Evolutionary conservation across 2,113 vertebrate genomes (phyloP).

Genomic region (Petromus typicus): DNA sequence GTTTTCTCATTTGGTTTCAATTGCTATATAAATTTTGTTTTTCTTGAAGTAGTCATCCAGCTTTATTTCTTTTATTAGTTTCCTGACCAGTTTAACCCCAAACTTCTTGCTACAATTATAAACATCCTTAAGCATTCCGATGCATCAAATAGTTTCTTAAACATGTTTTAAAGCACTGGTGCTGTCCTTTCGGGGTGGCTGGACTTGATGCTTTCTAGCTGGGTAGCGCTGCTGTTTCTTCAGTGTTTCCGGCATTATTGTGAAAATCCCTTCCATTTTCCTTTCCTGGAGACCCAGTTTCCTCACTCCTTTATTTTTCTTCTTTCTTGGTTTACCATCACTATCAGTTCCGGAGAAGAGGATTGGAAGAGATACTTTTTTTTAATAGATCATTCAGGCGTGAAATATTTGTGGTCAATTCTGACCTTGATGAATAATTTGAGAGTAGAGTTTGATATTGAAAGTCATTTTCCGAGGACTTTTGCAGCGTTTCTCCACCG

Average conservation of each 20-base stretch:
- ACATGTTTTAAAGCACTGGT: background rate
- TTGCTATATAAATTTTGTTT: background rate
- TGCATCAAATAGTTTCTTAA: background rate
- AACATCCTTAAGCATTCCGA: background rate
- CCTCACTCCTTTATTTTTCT: background rate
- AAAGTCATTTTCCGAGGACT: background rate
- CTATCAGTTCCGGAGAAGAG: constrained; percentile 14
- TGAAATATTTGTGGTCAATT: background rate
- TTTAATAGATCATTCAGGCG: background rate
- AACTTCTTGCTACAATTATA: constrained; percentile 18
- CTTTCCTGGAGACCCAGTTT: background rate
- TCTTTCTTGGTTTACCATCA: background rate
- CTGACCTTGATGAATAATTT: background rate
- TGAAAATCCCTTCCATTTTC: constrained; percentile 8
- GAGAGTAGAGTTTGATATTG: background rate
- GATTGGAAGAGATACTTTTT: background rate
- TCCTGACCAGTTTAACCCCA: background rate
- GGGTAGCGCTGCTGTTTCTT: background rate
- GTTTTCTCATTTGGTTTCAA: background rate
- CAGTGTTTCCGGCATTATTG: background rate
- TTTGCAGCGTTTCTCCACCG: background rate
- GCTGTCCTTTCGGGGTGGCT: background rate
- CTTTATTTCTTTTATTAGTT: background rate
- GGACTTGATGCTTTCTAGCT: background rate
- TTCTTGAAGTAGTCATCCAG: background rate